Conservation (phyloP, 2,888 invertebrate genomes). For the Nomada hirtipes region DNA sequence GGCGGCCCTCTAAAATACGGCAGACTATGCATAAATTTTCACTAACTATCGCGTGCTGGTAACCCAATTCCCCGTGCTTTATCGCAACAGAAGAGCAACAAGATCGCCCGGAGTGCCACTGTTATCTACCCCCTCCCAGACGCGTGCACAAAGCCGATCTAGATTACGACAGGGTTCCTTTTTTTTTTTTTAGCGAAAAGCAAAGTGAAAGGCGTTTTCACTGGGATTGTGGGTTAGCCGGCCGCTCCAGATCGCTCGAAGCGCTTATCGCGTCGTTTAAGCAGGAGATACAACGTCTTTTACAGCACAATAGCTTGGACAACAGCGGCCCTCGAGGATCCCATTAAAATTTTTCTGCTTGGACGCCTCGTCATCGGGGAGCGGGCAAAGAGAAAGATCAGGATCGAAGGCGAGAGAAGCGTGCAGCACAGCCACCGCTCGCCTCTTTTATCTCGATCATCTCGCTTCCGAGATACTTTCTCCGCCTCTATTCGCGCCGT, state of each 20-base stretch:
- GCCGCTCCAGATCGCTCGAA: conserved; percentile 20
- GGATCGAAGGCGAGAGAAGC: not conserved
- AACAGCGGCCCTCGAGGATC: conserved; percentile 20
- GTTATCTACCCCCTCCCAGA: not conserved
- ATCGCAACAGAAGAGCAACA: not conserved
- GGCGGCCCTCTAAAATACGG: not conserved
- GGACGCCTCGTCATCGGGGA: conserved; percentile 51
- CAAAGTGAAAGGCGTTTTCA: conserved; percentile 22
- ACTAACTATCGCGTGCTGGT: conserved; percentile 1
- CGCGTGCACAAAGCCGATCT: not conserved
- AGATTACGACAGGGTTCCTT: not conserved
- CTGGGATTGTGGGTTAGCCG: conserved; percentile 32
- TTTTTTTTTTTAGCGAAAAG: not conserved
- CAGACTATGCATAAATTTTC: conserved; percentile 14
- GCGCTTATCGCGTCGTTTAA: conserved; percentile 7
- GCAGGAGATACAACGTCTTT: conserved; percentile 1
- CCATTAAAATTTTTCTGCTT: conserved; percentile 52
- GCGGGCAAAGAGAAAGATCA: not conserved
- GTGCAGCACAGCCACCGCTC: conserved; percentile 1
- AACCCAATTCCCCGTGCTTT: conserved; percentile 13
- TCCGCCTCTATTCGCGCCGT: conserved; percentile 32
- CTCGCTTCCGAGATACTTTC: conserved; percentile 49
- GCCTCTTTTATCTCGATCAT: conserved; percentile 46
- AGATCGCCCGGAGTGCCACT: not conserved
- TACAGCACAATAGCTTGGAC: conserved; percentile 14